Evolutionary conservation across 2,888 invertebrate genomes (phyloP), one percentile per base, ranked within the genome.

Genomic region (Heliothis peltigera): DNA sequence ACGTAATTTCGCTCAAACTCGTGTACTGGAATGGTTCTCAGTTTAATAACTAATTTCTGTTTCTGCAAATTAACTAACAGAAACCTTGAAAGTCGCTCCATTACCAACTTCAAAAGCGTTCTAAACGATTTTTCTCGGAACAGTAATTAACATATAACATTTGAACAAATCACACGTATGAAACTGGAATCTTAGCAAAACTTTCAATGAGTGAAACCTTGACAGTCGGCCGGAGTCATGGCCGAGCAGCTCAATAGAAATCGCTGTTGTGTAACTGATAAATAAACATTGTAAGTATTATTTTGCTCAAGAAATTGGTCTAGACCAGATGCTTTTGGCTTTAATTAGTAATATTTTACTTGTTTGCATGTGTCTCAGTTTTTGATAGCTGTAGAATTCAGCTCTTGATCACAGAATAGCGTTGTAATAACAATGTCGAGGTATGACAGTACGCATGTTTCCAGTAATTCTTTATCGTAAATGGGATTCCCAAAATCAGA

Each of bases 121-220:
- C 56, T 19, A 19, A 43, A 39, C 18, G 4, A 22, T 32, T 32
- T 64, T 60, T 67, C 49, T 25, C 18, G 10, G 54, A 61, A 74
- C 68, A 64, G 43, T 68, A 52, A 43, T 17, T 17, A 55, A 46
- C 42, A 61, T 39, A 61, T 39, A 66, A 57, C 62, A 55, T 77
- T 68, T 48, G 64, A 71, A 71, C 63, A 78, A 76, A 70, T 76
- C 70, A 78, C 64, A 68, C 71, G 68, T 72, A 56, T 59, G 67
- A 80, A 70, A 78, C 53, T 79, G 65, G 66, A 69, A 64, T 74
- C 54, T 70, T 67, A 67, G 70, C 68, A 80, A 80, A 80, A 81
- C 71, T 79, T 79, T 76, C 74, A 74, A 79, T 75, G 75, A 75
- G 69, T n/a, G 56, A 59, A 68, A 81, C 82, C 81, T 81, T 81